Evolutionary conservation across 2,888 invertebrate genomes (phyloP).

Genomic region (Polymixis flavicincta): DNA sequence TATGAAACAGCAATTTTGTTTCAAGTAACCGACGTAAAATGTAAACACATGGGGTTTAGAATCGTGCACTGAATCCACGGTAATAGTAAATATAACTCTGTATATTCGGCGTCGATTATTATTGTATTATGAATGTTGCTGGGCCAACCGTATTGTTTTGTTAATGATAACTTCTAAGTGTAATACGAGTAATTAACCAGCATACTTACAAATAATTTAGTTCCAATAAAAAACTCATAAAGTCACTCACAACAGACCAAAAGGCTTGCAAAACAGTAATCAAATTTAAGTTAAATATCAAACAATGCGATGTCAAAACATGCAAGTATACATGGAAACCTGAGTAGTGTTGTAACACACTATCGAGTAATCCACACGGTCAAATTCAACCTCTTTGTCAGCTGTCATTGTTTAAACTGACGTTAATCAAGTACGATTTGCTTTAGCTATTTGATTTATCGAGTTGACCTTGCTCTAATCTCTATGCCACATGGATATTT

Average conservation of each 20-base stretch:
- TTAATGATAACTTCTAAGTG: neutral
- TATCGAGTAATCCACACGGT: constrained; percentile 63
- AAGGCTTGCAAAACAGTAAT: constrained; percentile 26
- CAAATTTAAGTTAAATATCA: constrained; percentile 28
- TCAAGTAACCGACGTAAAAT: too few relatives aligned
- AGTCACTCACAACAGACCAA: constrained; percentile 10
- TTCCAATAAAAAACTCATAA: constrained; percentile 6
- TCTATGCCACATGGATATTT: constrained; percentile 38
- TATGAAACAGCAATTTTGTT: too few relatives aligned
- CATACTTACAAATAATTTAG: neutral
- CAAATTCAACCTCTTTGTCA: constrained; percentile 75
- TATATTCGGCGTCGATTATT: too few relatives aligned
- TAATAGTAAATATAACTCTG: too few relatives aligned
- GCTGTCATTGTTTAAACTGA: constrained; percentile 79
- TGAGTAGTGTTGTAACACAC: constrained; percentile 44
- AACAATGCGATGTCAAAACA: constrained; percentile 51
- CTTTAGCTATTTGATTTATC: constrained; percentile 75
- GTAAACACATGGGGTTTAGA: too few relatives aligned
- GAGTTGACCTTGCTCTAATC: constrained; percentile 70
- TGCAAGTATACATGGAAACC: constrained; percentile 28
- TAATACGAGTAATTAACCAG: neutral
- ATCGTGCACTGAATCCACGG: too few relatives aligned
- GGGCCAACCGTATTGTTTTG: neutral
- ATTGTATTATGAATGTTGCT: neutral
- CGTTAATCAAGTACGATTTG: constrained; percentile 76